A percentile compares a stretch with the other conserved stretches of the same genome.
phyloP scores from a whole-genome alignment of 1,140 invertebrate genomes.

The Zaprionus vittiger region DNA sequence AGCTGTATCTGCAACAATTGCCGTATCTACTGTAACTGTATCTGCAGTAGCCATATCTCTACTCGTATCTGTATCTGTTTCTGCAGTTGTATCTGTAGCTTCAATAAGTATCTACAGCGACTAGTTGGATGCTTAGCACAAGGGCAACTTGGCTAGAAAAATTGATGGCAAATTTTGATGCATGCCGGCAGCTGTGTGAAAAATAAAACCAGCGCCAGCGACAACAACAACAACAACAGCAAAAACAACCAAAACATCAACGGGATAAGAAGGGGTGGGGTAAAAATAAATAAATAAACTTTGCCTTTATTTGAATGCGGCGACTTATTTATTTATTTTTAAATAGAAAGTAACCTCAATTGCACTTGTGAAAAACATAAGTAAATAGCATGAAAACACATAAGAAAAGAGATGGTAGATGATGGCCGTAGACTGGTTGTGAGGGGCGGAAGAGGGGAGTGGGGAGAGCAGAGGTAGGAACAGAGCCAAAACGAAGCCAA shows the following conservation, averaged over 20 bases:
- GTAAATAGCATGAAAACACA: conserved; percentile 62
- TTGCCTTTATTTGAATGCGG: conserved; percentile 63
- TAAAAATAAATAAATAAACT: conserved; percentile 26
- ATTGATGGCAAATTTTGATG: conserved; percentile 78
- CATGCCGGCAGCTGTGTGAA: conserved; percentile 72
- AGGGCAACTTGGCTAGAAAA: conserved; percentile 63
- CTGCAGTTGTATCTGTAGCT: conserved; percentile 25
- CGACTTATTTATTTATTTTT: conserved; percentile 71
- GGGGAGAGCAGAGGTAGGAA: background rate
- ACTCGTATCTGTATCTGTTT: background rate
- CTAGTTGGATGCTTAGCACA: conserved; percentile 51
- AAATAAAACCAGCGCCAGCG: conserved; percentile 36
- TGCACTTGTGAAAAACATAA: conserved; percentile 78
- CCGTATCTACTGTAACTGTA: background rate
- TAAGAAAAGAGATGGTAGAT: conserved; percentile 26
- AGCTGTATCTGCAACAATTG: conserved; percentile 6
- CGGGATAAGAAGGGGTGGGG: background rate
- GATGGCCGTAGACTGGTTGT: background rate
- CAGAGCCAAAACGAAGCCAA: conserved; percentile 22
- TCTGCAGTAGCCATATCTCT: conserved; percentile 9
- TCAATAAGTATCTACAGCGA: conserved; percentile 19
- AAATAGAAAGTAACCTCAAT: conserved; percentile 80
- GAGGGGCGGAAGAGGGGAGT: background rate
- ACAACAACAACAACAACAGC: conserved; percentile 22
- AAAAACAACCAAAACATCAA: conserved; percentile 13